phyloP scores from a whole-genome alignment of 1,140 invertebrate genomes.

The Trichoplusia ni region DNA sequence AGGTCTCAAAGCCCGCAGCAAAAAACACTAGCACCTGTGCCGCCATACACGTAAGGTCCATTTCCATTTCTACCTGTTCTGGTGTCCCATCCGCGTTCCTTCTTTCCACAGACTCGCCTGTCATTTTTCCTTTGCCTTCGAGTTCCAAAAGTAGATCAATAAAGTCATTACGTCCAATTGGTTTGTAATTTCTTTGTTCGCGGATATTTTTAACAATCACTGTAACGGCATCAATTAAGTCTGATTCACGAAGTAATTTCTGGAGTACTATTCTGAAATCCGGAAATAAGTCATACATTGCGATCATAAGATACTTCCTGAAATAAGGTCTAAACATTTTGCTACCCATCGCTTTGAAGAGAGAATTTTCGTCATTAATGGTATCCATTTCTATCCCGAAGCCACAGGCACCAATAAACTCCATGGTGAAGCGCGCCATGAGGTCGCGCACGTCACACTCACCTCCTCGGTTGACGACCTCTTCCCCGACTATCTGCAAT shows the following conservation, averaged over 20 bases:
- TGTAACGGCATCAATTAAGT: constrained; percentile 59
- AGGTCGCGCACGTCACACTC: constrained; percentile 53
- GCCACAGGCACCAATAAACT: constrained; percentile 79
- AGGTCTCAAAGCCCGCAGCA: constrained; percentile 81
- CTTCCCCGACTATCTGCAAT: constrained; percentile 57
- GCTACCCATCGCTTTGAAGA: constrained; percentile 73
- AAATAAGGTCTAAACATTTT: constrained; percentile 44
- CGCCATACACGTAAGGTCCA: constrained; percentile 58
- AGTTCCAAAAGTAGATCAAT: constrained; percentile 81
- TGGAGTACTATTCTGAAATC: constrained; percentile 26
- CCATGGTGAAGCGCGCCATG: constrained; percentile 67
- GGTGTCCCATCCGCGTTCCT: constrained; percentile 50
- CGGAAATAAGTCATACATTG: constrained; percentile 40
- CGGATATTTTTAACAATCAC: constrained; percentile 57
- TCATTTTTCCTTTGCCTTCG: constrained; percentile 54
- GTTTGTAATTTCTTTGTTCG: constrained; percentile 64
- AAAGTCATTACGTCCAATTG: constrained; percentile 78
- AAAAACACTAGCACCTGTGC: constrained; percentile 82
- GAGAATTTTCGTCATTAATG: constrained; percentile 67
- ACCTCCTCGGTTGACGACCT: constrained; percentile 33
- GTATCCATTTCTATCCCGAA: constrained; percentile 80
- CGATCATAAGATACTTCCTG: neutral
- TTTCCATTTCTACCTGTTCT: constrained; percentile 42
- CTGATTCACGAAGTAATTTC: constrained; percentile 34
- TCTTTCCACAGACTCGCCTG: constrained; percentile 62